Base-by-base conservation (phyloP, 2,888 invertebrate genomes). In the Drepana falcataria region DNA sequence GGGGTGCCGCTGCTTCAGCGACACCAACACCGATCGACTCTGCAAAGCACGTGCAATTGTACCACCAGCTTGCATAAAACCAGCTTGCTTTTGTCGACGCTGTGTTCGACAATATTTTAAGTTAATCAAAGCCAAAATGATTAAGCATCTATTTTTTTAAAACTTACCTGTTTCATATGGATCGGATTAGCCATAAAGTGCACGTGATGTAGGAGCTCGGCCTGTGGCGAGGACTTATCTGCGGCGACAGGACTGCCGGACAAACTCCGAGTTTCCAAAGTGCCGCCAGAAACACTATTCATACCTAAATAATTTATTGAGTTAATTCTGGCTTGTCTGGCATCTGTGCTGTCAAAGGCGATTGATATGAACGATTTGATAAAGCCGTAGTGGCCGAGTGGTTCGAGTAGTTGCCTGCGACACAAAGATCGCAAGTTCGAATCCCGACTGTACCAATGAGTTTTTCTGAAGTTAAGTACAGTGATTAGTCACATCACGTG, bases 1-100 rank as follows among this genome's bases (percentile, higher is more conserved):
- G 2, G 95, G 94, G 81, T 95, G 92, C 47, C 93, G 93, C 73
- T 96, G 96, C 71, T 95, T 95, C 56, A 95, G 83, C 58, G 94
- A 93, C 21, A 98, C 91, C 60, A 98, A 89, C 33, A 95, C 94
- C 74, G 96, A 95, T 67, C 96, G 96, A 48, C 97, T 95, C 77
- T 95, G 94, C 65, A 70, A 75, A 2, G 9, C 40, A 41, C 40
- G 40, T 51, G 40, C 4, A 3, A 9, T 48, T 35, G n/a, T 6
- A n/a, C 9, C 9, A 9, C 53, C 51, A 35, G 21, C 21, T 21
- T 21, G 21, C 21, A 1, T 21, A 21, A 21, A 21, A n/a, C n/a
- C n/a, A n/a, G n/a, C n/a, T n/a, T n/a, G n/a, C n/a, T n/a, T n/a
- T n/a, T n/a, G n/a, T n/a, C 21, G 21, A 21, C 21, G 21, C 21